Percentiles rank a stretch among this genome's conserved stretches.
Conservation (phyloP, 2,888 invertebrate species). For the Hybos culiciformis region DNA sequence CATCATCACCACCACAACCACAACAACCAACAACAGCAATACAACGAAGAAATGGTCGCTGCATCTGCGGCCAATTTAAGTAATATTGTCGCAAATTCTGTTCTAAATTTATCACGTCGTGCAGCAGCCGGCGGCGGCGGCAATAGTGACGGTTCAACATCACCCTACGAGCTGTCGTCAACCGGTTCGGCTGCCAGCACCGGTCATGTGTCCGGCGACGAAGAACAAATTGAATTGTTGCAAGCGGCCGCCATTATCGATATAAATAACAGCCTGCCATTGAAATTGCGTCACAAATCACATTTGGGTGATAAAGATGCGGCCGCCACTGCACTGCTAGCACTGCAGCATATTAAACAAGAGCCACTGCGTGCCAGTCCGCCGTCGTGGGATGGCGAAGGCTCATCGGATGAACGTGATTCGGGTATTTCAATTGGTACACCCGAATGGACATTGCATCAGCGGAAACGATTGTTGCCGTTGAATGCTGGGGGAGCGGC, state of each 20-base stretch:
- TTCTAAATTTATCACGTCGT: conserved; percentile 56
- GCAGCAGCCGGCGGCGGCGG: conserved; percentile 8
- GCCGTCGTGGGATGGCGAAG: conserved; percentile 77
- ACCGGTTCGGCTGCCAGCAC: conserved; percentile 55
- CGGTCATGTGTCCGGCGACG: conserved; percentile 39
- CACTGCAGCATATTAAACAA: conserved; percentile 73
- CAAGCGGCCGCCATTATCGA: conserved; percentile 39
- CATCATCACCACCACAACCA: neutral
- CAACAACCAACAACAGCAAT: neutral
- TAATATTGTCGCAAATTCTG: conserved; percentile 31
- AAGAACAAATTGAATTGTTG: conserved; percentile 36
- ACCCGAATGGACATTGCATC: conserved; percentile 32
- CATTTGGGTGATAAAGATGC: conserved; percentile 83
- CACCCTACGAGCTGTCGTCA: conserved; percentile 63
- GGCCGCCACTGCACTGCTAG: conserved; percentile 65
- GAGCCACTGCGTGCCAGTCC: conserved; percentile 60
- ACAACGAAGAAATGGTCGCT: neutral
- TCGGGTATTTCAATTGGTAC: conserved; percentile 69
- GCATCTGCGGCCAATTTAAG: neutral
- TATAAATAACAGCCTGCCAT: conserved; percentile 67
- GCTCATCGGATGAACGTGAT: conserved; percentile 80
- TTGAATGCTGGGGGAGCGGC: conserved; percentile 8
- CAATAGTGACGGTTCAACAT: conserved; percentile 28
- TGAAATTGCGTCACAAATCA: conserved; percentile 83
- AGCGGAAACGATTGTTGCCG: conserved; percentile 23